Evolutionary conservation across 2,888 invertebrate genomes (phyloP).

Genomic region (Cephus runcator): DNA sequence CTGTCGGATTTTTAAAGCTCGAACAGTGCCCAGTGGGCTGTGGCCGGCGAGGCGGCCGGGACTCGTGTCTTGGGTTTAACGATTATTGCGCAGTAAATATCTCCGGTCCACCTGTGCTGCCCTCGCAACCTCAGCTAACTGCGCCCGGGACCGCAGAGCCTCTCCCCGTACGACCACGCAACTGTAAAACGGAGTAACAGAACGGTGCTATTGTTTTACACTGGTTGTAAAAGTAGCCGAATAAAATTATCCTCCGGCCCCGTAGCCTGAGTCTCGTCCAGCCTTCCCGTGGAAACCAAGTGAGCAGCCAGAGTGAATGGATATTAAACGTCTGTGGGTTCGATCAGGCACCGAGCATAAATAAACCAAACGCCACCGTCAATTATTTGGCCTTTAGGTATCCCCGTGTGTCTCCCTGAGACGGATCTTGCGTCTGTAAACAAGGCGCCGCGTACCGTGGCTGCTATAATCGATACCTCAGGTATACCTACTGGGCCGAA

Average conservation of each 20-base stretch:
- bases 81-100: slow-evolving; percentile 55
- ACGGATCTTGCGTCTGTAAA: background rate
- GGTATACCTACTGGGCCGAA: background rate
- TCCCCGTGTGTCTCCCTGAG: background rate
- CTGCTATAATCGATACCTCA: background rate
- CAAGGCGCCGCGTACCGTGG: background rate
- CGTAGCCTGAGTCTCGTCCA: slow-evolving; percentile 8
- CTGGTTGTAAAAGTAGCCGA: slow-evolving; percentile 49
- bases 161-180: slow-evolving; percentile 13
- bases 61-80: slow-evolving; percentile 45
- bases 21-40: background rate
- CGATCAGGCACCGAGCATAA: background rate
- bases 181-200: slow-evolving; percentile 48
- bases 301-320: background rate
- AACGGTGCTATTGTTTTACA: slow-evolving; percentile 57
- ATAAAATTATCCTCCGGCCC: slow-evolving; percentile 42
- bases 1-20: slow-evolving; percentile 8
- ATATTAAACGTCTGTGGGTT: background rate
- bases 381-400: background rate
- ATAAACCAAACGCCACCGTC: background rate
- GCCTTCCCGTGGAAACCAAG: background rate
- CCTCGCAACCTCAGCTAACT: slow-evolving; percentile 15
- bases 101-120: slow-evolving; percentile 43
- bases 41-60: slow-evolving; percentile 8
- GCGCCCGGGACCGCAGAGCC: slow-evolving; percentile 7